A percentile compares a stretch with the other conserved stretches of the same genome.
These are phyloP conservation scores for Xanthia togata DNA, from an alignment of 2,888 invertebrate genomes.

Conservation along the genomic window DNA sequence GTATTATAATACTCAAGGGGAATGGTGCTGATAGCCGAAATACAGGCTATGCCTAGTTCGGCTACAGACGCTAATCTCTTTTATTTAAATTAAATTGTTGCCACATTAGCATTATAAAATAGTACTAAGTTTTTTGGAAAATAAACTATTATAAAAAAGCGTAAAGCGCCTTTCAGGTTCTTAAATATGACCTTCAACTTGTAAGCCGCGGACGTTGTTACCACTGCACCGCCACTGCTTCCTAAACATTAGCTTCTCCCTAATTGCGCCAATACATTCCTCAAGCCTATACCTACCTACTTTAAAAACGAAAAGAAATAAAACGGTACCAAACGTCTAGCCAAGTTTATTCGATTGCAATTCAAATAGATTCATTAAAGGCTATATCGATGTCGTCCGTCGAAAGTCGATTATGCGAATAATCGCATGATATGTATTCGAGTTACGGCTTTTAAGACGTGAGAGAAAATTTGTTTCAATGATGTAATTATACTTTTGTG, in stretches of 20 bases:
- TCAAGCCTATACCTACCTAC: background rate
- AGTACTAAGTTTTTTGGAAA: too few relatives aligned
- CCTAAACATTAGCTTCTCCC: background rate
- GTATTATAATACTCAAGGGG: too few relatives aligned
- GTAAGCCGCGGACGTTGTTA: too few relatives aligned
- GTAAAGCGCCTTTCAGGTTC: too few relatives aligned
- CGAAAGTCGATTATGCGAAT: constrained; percentile 74
- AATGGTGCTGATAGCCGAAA: too few relatives aligned
- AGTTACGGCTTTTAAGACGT: constrained; percentile 69
- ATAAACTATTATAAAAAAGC: too few relatives aligned
- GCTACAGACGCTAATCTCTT: too few relatives aligned
- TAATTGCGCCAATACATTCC: background rate
- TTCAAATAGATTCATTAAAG: constrained; percentile 70
- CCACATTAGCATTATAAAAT: too few relatives aligned
- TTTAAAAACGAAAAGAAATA: constrained; percentile 26
- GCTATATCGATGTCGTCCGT: constrained; percentile 67
- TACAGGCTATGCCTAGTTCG: too few relatives aligned
- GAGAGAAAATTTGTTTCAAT: constrained; percentile 73
- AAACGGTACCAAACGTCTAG: constrained; percentile 48
- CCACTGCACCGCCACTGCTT: too few relatives aligned
- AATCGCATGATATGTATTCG: constrained; percentile 79
- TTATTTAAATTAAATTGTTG: too few relatives aligned
- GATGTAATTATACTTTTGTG: constrained; percentile 53
- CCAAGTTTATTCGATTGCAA: constrained; percentile 58
- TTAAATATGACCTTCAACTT: too few relatives aligned